Base-by-base conservation (phyloP, 2,797 vertebrate species). In the Cyclura pinguis region DNA sequence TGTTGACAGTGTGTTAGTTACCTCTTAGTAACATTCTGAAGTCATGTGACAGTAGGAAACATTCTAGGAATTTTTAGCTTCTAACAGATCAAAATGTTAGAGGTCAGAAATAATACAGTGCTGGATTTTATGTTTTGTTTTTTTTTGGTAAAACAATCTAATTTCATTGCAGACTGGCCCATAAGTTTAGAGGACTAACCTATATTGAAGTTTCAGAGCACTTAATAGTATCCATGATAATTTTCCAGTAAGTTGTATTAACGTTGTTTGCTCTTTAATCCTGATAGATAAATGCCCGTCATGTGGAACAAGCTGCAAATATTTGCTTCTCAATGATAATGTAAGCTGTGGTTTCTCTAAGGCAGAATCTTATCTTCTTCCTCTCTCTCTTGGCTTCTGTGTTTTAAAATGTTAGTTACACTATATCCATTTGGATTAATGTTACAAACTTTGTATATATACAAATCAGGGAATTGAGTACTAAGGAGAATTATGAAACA, bases 261-360 rank as follows among this genome's bases (percentile, higher is more conserved):
- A 76, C 6, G 69, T 12, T 18, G n/a, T 74, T 62, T 89, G 13
- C 73, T 24, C 76, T 77, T 91, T 83, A 42, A 83, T 84, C 57
- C 14, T 69, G 16, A 88, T 92, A 99, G 98, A 98, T 93, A 97
- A 97, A 93, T 99, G 98, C 94, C 92, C 94, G 42, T 89, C 98
- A 80, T 99, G 98, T 94, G 97, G 97, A 92, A 95, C 94, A 89
- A 96, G 92, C 94, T 98, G 98, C 96, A 98, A 96, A 89, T 98
- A 98, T 94, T 96, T 98, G 92, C 94, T 96, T 84, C 97, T 99
- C 96, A 98, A 98, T 90, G 97, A 98, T 91, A 94, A 98, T 97
- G 98, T 98, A 95, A 97, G 97, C 96, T 84, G 47, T 55, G 76
- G 84, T 85, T 90, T 83, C 24, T 27, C 27, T n/a, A 42, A 74